Evolutionary conservation across 2,113 vertebrate genomes (phyloP), one percentile per base, ranked within the genome.

Genomic region (Ornithorhynchus anatinus): DNA sequence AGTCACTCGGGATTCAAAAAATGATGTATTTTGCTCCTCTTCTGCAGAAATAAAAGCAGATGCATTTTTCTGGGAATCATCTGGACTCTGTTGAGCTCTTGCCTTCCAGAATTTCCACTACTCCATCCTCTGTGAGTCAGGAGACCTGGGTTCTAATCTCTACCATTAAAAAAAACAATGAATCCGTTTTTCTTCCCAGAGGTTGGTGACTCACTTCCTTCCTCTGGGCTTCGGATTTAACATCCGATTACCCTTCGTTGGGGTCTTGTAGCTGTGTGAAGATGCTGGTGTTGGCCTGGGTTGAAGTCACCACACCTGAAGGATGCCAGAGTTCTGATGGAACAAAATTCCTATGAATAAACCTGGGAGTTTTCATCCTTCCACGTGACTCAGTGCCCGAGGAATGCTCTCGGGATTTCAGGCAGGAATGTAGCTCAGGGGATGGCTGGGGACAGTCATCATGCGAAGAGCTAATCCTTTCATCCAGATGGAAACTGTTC

Each of bases 201-300:
- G 60, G 80, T 69, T 75, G 64, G 78, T 92, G 90, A 92, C 85
- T 92, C 91, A 91, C 78, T 50, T 82, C 22, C 70, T 84, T 87
- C 88, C 77, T 80, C 40, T 81, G 79, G 79, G 61, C 73, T 84
- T 82, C 58, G 71, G 71, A 84, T 81, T 79, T 71, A 84, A 78
- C 66, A 70, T 75, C 74, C 82, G 84, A 81, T 84, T 81, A 82
- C 68, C 78, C 88, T 84, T 50, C 47, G 70, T 77, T 15, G 23
- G 86, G 72, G 75, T 81, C 81, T 84, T 75, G 61, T 69, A 85
- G 85, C 84, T 84, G 68, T 67, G 40, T 8, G 6, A 35, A 57
- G 27, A 59, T 59, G 53, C 47, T 89, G 88, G 84, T 80, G 78
- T 86, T 80, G 65, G 69, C 74, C 48, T 85, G 75, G 72, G 48